Conservation (phyloP, 1,140 invertebrate genomes). For the Copidosoma floridanum region DNA sequence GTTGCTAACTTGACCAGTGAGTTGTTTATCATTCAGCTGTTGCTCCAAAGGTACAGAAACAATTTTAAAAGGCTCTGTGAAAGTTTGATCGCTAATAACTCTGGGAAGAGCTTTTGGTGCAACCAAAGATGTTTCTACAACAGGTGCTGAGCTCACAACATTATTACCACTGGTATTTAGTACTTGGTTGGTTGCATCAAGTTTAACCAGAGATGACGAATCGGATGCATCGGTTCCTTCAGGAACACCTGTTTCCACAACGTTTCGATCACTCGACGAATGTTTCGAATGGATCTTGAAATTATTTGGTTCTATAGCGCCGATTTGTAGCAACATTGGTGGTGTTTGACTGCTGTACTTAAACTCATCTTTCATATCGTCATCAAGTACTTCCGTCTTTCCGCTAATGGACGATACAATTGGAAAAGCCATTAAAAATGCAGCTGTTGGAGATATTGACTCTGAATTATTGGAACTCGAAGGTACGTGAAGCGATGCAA, state of each 20-base stretch:
- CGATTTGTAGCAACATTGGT: slow-evolving; percentile 64
- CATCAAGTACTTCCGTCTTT: slow-evolving; percentile 61
- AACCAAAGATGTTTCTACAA: neutral
- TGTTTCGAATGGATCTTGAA: slow-evolving; percentile 48
- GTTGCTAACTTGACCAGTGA: too few relatives aligned
- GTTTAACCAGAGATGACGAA: too few relatives aligned
- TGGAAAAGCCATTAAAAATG: slow-evolving; percentile 74
- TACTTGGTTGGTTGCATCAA: too few relatives aligned
- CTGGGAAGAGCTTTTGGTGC: slow-evolving; percentile 43
- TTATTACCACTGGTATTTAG: too few relatives aligned
- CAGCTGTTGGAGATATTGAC: slow-evolving; percentile 74
- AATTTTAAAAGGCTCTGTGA: slow-evolving; percentile 50
- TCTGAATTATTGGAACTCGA: slow-evolving; percentile 63
- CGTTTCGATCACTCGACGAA: slow-evolving; percentile 12
- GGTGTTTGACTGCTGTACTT: slow-evolving; percentile 59
- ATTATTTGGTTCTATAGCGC: slow-evolving; percentile 60
- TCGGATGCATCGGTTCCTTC: slow-evolving; percentile 8
- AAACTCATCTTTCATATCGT: slow-evolving; percentile 58
- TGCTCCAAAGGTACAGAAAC: slow-evolving; percentile 33
- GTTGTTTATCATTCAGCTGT: too few relatives aligned
- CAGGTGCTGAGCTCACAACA: slow-evolving; percentile 5
- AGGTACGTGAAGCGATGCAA: slow-evolving; percentile 66
- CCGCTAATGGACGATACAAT: slow-evolving; percentile 64
- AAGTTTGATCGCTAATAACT: slow-evolving; percentile 43
- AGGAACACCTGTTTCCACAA: slow-evolving; percentile 10